Conservation (phyloP, 2,797 vertebrate species). For the Halcyon chelicuti region DNA sequence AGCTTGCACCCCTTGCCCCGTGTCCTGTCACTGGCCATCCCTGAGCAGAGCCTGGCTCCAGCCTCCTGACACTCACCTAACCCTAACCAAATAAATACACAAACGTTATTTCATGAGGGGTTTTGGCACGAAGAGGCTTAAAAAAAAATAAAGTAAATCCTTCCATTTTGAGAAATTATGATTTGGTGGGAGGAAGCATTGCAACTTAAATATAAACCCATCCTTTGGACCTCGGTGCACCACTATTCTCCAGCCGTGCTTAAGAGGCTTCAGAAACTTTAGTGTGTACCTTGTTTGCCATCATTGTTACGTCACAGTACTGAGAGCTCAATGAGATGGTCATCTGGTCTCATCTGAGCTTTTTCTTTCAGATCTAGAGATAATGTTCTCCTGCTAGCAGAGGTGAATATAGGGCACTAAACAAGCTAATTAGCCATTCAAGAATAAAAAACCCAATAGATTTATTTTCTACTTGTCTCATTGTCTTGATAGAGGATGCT, state of each 20-base stretch:
- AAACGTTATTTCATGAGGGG: background rate
- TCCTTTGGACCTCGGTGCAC: fast-evolving
- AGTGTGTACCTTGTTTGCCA: fast-evolving
- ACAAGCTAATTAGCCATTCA: background rate
- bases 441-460: background rate
- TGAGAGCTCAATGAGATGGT: background rate
- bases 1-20: no score
- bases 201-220: background rate
- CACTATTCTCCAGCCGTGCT: background rate
- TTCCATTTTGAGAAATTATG: background rate
- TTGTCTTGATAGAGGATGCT: background rate
- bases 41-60: no score
- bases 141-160: background rate
- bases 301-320: background rate
- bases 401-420: background rate
- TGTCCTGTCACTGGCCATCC: no score
- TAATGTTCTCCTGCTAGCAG: background rate
- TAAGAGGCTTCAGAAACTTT: background rate
- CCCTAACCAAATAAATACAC: no score
- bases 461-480: background rate
- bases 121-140: background rate
- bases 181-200: background rate
- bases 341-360: background rate
- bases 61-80: no score
- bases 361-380: background rate